These are phyloP conservation scores for Carassius gibelio DNA, from an alignment of 2,113 vertebrate genomes.

Conservation along the genomic window DNA sequence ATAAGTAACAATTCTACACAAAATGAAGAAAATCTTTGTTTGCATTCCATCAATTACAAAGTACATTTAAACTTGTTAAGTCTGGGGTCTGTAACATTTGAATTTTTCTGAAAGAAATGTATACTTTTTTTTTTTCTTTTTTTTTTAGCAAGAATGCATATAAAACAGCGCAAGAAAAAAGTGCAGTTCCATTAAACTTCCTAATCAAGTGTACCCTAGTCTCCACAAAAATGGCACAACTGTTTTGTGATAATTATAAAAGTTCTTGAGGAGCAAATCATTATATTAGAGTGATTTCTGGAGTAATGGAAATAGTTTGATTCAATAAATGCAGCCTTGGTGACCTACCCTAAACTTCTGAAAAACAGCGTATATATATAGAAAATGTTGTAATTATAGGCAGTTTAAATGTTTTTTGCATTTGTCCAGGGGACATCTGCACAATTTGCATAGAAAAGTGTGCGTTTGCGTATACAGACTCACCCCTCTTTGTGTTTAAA, in stretches of 20 bases:
- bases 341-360: background rate
- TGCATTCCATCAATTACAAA: background rate
- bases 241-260: background rate
- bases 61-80: background rate
- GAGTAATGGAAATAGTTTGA: background rate
- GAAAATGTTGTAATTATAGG: background rate
- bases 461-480: slow-evolving; percentile 64
- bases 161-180: background rate
- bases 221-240: too few relatives aligned
- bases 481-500: slow-evolving; percentile 99
- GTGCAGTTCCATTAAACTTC: background rate
- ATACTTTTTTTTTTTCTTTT: background rate
- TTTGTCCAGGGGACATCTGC: background rate
- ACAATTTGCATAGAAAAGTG: slow-evolving; percentile 22
- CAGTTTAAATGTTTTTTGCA: background rate
- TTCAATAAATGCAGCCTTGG: background rate
- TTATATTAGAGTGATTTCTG: background rate
- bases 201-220: too few relatives aligned
- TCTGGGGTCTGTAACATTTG: too few relatives aligned
- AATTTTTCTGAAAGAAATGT: too few relatives aligned
- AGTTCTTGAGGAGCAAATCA: background rate
- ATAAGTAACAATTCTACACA: slow-evolving; percentile 52
- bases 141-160: background rate
- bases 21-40: background rate
- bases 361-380: background rate